Evolutionary conservation across 2,888 invertebrate genomes (phyloP), one percentile per base, ranked within the genome.

Genomic region (Emmelina monodactyla): DNA sequence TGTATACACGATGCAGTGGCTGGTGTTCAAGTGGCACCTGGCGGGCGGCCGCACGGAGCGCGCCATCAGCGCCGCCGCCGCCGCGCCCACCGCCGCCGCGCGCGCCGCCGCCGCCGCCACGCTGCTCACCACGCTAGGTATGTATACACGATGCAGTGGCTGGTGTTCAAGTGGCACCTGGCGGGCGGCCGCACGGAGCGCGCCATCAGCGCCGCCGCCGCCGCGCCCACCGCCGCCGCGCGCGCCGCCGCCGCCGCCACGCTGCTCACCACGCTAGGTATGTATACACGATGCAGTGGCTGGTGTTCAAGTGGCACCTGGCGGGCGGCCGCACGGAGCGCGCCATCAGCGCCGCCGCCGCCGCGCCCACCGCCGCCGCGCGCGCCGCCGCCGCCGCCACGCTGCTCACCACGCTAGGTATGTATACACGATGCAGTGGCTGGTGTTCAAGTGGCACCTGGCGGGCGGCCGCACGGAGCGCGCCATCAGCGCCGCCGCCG

Each of bases 111-210:
- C n/a, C n/a, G n/a, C n/a, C n/a, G n/a, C n/a, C n/a, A n/a, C n/a
- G n/a, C n/a, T n/a, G n/a, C n/a, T n/a, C n/a, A n/a, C 75, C 43
- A 72, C 57, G 53, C 71, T 75, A 22, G 71, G 72, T 43, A 63
- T 67, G 36, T n/a, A n/a, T n/a, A n/a, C n/a, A n/a, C n/a, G n/a
- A n/a, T n/a, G n/a, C 80, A 80, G 44, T 80, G 80, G 70, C 55
- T 79, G 47, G 75, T 81, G 51, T 79, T 79, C 66, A 78, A 76
- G 56, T 79, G 78, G 71, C 78, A 78, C 62, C 48, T 79, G 52
- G 50, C 67, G 14, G 68, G 76, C 40, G 78, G 75, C 1, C 65
- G 72, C 40, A 68, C 73, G 50, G 58, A 61, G 57, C 69, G 76
- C 29, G 79, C 80, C 30, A 63, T 79, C 11, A 45, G 53, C 37